phyloP scores from a whole-genome alignment of 2,113 vertebrate species.

The Monarcha castaneiventris region DNA sequence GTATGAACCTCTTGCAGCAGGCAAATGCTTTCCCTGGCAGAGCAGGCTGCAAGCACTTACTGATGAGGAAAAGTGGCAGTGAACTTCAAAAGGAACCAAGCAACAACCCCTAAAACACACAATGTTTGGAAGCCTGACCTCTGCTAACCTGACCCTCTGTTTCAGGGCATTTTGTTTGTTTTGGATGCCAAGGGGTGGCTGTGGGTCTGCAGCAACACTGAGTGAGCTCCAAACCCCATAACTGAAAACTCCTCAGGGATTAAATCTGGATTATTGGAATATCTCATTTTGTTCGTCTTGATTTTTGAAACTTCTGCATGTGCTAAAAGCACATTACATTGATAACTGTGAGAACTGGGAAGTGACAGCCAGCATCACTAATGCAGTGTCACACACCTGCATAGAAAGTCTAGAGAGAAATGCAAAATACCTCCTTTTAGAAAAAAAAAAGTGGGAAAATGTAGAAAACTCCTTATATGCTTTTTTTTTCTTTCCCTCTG shows the following conservation, averaged over 20 bases:
- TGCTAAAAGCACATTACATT: background rate
- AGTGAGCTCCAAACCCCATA: background rate
- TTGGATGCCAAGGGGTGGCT: background rate
- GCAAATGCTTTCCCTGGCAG: background rate
- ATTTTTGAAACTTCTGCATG: background rate
- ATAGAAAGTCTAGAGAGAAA: background rate
- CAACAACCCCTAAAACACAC: background rate
- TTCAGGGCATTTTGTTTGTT: background rate
- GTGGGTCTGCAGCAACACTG: background rate
- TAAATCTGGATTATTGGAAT: background rate
- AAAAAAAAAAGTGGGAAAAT: background rate
- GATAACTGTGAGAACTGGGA: background rate
- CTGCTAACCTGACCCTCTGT: background rate
- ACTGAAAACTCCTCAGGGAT: background rate
- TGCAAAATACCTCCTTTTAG: background rate
- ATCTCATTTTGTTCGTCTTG: background rate
- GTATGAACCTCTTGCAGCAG: background rate
- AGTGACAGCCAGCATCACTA: background rate
- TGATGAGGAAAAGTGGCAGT: background rate
- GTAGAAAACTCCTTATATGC: background rate
- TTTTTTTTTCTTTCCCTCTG: background rate
- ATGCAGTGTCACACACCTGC: background rate
- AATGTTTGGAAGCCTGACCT: background rate
- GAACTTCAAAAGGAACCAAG: slow-evolving; percentile 17
- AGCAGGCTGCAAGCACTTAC: background rate